Conservation (phyloP, 1,140 invertebrate species). For the Cotesia vestalis region DNA sequence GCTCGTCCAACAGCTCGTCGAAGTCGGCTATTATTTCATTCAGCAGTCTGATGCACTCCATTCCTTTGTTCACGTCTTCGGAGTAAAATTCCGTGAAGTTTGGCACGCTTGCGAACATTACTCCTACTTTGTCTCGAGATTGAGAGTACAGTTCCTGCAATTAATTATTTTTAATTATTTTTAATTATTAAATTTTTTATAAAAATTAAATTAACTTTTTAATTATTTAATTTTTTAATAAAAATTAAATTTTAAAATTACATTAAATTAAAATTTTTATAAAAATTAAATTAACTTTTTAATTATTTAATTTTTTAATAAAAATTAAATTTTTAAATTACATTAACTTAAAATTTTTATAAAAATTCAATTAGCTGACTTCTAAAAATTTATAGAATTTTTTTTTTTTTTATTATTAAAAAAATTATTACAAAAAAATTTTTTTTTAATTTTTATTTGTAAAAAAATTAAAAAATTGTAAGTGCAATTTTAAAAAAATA, state of each 20-base stretch:
- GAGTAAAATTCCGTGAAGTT: slow-evolving; percentile 99
- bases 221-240: slow-evolving; percentile 9
- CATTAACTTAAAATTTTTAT: neutral
- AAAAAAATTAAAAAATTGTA: too few relatives aligned
- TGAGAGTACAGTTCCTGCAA: slow-evolving; percentile 93
- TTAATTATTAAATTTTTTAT: too few relatives aligned
- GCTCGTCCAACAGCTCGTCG: slow-evolving; percentile 90
- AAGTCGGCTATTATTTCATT: slow-evolving; percentile 99
- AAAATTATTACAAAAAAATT: too few relatives aligned
- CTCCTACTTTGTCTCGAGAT: slow-evolving; percentile 90
- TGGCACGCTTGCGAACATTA: slow-evolving; percentile 97
- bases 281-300: too few relatives aligned
- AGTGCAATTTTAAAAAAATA: too few relatives aligned
- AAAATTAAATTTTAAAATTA: slow-evolving; percentile 23
- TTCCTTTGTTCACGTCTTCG: slow-evolving; percentile 95
- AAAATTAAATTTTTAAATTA: slow-evolving; percentile 21
- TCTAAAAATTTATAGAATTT: too few relatives aligned
- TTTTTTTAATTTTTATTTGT: too few relatives aligned
- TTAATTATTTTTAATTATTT: neutral
- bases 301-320: slow-evolving; percentile 9
- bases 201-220: slow-evolving; percentile 32
- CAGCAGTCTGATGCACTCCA: slow-evolving; percentile 95
- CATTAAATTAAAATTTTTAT: neutral
- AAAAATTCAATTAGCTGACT: too few relatives aligned
- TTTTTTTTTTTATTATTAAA: too few relatives aligned